Conservation (phyloP, 2,113 vertebrate genomes). For the Pluvianellus socialis region DNA sequence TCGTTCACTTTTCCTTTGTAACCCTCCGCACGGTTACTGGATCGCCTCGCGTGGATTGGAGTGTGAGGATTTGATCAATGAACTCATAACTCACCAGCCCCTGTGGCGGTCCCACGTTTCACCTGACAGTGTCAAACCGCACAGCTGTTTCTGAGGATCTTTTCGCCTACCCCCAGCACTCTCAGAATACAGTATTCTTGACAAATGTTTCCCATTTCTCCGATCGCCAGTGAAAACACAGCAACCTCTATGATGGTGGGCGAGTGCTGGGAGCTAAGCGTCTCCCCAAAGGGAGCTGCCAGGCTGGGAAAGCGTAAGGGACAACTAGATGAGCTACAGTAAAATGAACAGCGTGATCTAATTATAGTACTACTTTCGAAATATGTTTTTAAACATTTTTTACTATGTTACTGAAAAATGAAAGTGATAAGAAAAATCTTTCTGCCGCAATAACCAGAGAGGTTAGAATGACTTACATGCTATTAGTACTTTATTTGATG, state of each 20-base stretch:
- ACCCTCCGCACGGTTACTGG: rapidly evolving
- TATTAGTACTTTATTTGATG: background rate
- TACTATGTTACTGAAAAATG: background rate
- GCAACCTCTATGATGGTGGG: background rate
- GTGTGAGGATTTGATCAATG: background rate
- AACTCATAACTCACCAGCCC: background rate
- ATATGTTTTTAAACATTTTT: background rate
- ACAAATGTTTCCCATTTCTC: background rate
- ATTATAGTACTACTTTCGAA: background rate
- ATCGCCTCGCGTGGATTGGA: background rate
- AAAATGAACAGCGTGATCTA: background rate
- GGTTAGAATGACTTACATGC: background rate
- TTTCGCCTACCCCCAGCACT: background rate
- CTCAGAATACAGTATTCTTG: background rate
- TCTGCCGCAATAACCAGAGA: background rate
- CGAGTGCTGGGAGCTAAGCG: background rate
- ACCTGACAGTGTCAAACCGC: background rate
- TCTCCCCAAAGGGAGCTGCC: background rate
- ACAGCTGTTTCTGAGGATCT: background rate
- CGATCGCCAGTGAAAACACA: background rate
- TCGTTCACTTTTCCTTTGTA: background rate
- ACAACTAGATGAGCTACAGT: background rate
- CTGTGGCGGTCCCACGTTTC: background rate
- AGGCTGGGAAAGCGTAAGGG: background rate
- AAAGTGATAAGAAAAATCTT: background rate